Conservation (phyloP, 2,888 invertebrate species). For the Fragum whitleyi region DNA sequence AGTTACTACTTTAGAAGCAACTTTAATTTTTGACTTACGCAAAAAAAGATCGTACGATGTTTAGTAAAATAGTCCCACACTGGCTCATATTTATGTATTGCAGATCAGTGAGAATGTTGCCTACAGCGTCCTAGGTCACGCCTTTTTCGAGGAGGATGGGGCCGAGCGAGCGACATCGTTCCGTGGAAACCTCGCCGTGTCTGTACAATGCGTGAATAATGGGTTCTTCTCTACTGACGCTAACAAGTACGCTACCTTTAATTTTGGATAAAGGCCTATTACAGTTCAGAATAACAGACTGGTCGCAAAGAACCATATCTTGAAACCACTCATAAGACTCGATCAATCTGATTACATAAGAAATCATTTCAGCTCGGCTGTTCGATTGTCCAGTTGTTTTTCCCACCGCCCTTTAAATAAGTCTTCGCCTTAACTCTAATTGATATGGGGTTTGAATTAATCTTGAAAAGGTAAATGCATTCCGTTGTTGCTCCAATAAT, state of each 20-base stretch:
- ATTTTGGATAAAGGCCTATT: background rate
- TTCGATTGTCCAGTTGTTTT: too few species aligned
- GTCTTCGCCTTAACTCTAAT: too few species aligned
- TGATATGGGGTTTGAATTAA: too few species aligned
- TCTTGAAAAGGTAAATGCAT: too few species aligned
- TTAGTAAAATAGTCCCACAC: too few species aligned
- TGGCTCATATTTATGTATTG: too few species aligned
- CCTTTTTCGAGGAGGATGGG: slow-evolving; percentile 82
- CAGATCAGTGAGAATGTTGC: slow-evolving; percentile 70
- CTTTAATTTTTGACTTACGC: too few species aligned
- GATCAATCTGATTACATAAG: background rate
- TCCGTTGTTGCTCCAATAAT: too few species aligned
- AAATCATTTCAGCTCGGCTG: too few species aligned
- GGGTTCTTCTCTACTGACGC: slow-evolving; percentile 1
- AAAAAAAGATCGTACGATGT: too few species aligned
- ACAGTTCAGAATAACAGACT: background rate
- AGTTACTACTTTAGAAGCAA: too few species aligned
- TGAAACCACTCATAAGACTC: background rate
- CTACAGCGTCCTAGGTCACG: slow-evolving; percentile 77
- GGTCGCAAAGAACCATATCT: background rate
- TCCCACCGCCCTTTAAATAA: too few species aligned
- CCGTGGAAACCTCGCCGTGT: slow-evolving; percentile 71
- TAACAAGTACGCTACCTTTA: background rate
- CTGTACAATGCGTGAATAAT: slow-evolving; percentile 9
- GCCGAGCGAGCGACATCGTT: slow-evolving; percentile 68